Evolutionary conservation across 1,140 invertebrate species (phyloP).

Genomic region (Andrena cerasifolii): DNA sequence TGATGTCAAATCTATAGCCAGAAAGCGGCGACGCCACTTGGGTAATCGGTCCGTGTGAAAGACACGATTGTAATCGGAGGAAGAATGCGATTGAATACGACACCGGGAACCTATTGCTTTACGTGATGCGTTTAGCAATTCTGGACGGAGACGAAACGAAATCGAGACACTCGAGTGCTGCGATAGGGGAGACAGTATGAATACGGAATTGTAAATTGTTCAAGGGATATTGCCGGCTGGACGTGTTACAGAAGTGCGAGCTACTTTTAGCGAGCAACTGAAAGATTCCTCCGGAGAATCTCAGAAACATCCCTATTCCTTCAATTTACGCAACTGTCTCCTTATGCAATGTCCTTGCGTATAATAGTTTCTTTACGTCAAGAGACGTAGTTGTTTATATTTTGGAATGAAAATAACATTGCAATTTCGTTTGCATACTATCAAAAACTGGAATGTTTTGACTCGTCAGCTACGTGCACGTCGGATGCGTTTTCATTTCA

Average conservation of each 20-base stretch:
- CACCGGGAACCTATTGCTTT: conserved; percentile 39
- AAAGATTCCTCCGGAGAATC: too few relatives aligned
- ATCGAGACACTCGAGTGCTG: conserved; percentile 22
- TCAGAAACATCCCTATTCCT: too few relatives aligned
- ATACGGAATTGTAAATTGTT: neutral
- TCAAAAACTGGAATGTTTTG: too few relatives aligned
- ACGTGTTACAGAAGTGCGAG: neutral
- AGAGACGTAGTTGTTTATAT: too few relatives aligned
- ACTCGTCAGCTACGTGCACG: too few relatives aligned
- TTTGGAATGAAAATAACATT: too few relatives aligned
- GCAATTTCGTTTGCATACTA: too few relatives aligned
- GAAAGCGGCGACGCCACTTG: conserved; percentile 27
- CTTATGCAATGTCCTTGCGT: too few relatives aligned
- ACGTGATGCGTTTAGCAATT: conserved; percentile 55
- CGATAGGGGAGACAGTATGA: conserved; percentile 20
- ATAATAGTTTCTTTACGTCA: too few relatives aligned
- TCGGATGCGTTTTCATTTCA: neutral
- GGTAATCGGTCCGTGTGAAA: conserved; percentile 35
- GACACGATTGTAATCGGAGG: conserved; percentile 46
- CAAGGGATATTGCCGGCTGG: conserved; percentile 4
- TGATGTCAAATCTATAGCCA: conserved; percentile 9
- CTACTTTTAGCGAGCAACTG: too few relatives aligned
- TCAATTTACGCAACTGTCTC: too few relatives aligned
- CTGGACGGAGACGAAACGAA: conserved; percentile 9
- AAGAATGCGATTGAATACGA: conserved; percentile 40